phyloP scores from a whole-genome alignment of 2,797 vertebrate species.

The Gallirallus australis region DNA sequence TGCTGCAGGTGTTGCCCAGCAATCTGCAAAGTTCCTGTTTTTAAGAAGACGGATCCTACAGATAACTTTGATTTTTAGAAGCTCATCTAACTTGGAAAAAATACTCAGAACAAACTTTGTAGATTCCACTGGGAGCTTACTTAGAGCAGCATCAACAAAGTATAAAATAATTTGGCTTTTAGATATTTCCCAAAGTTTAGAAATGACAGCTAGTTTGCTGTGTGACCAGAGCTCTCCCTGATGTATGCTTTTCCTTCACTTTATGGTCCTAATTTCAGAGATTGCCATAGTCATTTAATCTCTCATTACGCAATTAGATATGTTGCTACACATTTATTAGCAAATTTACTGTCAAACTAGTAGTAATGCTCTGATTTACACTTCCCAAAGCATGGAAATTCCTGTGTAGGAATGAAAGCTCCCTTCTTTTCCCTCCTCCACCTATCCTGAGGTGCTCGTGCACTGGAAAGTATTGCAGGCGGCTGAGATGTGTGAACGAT shows the following conservation, averaged over 20 bases:
- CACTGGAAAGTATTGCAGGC: constrained; percentile 4
- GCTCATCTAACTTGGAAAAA: not conserved
- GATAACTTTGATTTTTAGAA: not conserved
- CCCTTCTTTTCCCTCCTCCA: constrained; percentile 46
- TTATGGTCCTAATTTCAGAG: constrained; percentile 16
- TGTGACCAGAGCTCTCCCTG: not conserved
- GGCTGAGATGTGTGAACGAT: not conserved
- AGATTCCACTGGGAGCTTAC: not conserved
- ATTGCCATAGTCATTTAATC: constrained; percentile 26
- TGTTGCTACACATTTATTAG: constrained; percentile 63
- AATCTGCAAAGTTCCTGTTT: not conserved
- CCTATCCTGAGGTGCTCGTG: not conserved
- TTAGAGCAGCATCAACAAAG: not conserved
- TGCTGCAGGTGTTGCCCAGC: not conserved
- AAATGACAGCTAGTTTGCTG: not conserved
- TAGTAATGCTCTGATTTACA: constrained; percentile 64
- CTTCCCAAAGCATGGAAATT: constrained; percentile 65
- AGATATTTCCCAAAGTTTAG: not conserved
- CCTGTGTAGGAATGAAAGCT: constrained; percentile 30
- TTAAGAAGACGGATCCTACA: not conserved
- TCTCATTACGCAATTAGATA: constrained; percentile 25
- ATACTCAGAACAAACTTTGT: not conserved
- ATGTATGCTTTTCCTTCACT: not conserved
- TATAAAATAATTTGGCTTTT: not conserved
- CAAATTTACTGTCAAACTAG: constrained; percentile 52